Base-by-base conservation (phyloP, 1,140 invertebrate species). In the Limonius californicus region DNA sequence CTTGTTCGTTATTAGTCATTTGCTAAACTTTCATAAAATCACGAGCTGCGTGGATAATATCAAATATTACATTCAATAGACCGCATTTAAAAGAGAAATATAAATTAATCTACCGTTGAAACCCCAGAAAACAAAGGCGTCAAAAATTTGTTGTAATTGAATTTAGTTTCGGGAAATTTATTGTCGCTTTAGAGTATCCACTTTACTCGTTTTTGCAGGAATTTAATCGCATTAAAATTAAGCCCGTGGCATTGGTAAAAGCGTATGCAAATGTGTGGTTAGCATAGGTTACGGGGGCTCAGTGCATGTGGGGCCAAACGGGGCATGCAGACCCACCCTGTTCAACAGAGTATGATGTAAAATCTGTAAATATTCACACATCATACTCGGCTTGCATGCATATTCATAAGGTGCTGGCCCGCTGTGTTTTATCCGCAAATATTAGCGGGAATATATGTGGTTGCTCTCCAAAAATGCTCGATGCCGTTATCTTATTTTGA, bases 221-320 rank as follows among this genome's bases (percentile, higher is more conserved):
- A 61, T 61, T 61, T 61, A 61, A 61, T 61, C 59, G 59, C 50
- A 61, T 61, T 61, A 61, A 61, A 61, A 61, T 61, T 61, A 61
- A 61, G 59, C 59, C 30, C 32, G 59, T 45, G 59, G 59, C 59
- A 61, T 61, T 61, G 59, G 47, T 61, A 54, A 61, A 54, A 61
- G 45, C 59, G 59, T 61, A 61, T 61, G 59, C 59, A 61, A 61
- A 61, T 61, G 59, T 16, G 59, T 47, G 59, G 59, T 61, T 61
- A 61, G 47, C 59, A 50, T 61, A 61, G 59, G 59, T 61, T 61
- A 61, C 35, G 45, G 27, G 15, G 45, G 16, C 45, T 50, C 45
- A 50, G 20, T 50, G 45, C 45, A 50, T 18, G 45, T 19, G 45
- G 45, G 45, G 45, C 45, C 45, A 50, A 27, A 50, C 45, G 45